Evolutionary conservation across 2,888 invertebrate genomes (phyloP).

Genomic region (Noctua janthe): DNA sequence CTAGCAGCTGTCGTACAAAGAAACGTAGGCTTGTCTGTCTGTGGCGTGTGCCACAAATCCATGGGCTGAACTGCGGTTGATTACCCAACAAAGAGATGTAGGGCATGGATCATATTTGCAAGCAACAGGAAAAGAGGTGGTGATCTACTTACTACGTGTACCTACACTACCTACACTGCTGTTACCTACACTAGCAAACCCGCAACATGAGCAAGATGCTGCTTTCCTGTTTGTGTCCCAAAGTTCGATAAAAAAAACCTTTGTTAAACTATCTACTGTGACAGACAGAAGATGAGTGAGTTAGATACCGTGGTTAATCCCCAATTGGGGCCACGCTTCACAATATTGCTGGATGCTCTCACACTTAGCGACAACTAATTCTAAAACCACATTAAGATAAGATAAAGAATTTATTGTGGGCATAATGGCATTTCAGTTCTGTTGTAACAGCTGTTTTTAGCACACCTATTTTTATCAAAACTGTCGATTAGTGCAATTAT

Average conservation of each 20-base stretch:
- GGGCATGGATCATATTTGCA: neutral
- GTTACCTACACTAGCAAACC: neutral
- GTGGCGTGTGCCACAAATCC: neutral
- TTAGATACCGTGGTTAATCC: slow-evolving; percentile 1
- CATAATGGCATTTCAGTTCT: neutral
- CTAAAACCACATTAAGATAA: slow-evolving; percentile 25
- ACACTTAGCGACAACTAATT: slow-evolving; percentile 9
- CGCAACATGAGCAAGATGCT: neutral
- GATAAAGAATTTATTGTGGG: slow-evolving; percentile 13
- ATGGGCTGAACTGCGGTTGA: neutral
- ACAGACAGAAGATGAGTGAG: neutral
- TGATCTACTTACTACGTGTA: neutral
- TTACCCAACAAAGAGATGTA: neutral
- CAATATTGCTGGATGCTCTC: neutral
- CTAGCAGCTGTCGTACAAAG: slow-evolving; percentile 8
- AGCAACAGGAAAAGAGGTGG: neutral
- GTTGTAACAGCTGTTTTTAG: slow-evolving; percentile 14
- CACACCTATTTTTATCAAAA: slow-evolving; percentile 15
- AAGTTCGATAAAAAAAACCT: neutral
- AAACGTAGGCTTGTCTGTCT: neutral
- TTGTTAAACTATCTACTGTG: neutral
- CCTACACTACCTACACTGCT: neutral
- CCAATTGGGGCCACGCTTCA: neutral
- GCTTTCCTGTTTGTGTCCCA: neutral
- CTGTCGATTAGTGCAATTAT: slow-evolving; percentile 23